Base-by-base conservation (phyloP, 2,113 vertebrate species). In the Hyaena hyaena region DNA sequence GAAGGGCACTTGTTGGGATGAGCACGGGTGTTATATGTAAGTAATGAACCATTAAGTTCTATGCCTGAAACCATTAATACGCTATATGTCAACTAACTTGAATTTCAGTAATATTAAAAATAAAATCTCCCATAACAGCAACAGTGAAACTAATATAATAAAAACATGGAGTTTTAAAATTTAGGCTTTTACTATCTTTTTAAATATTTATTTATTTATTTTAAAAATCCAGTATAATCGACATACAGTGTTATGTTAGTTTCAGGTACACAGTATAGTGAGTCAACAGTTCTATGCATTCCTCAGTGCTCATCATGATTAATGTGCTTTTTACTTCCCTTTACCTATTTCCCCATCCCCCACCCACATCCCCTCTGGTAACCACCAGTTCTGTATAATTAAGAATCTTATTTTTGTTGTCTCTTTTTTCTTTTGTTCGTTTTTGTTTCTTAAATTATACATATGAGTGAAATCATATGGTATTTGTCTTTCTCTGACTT, bases 111-210 rank as follows among this genome's bases (percentile, higher is more conserved):
- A 61, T 9, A 61, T 61, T 61, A 61, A 61, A 61, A 61, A 61
- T 61, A 61, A 61, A 23, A 24, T 23, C 58, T 61, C 58, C 58
- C 58, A 61, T 21, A 61, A 61, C 58, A 61, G 23, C 55, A 55
- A 55, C 58, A 61, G 23, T 0, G 21, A 97, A 88, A 39, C 10
- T 9, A 95, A 43, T 81, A 43, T 45, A 66, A 81, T 88, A 65
- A 94, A 65, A 73, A 53, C 66, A 77, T 5, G 43, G 55, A 68
- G 19, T 77, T 96, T 66, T 92, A 55, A 88, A 90, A n/a, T 81
- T 74, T 55, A 93, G 28, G 23, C 21, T 79, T 86, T 86, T 90
- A 14, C 17, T 66, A n/a, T 31, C 17, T 80, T 80, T 58, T 93
- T 71, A 66, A 93, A 90, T 61, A 76, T 61, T 61, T 23, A 16